Evolutionary conservation across 2,113 vertebrate species (phyloP), one percentile per base, ranked within the genome.

Genomic region (Oryctolagus cuniculus): DNA sequence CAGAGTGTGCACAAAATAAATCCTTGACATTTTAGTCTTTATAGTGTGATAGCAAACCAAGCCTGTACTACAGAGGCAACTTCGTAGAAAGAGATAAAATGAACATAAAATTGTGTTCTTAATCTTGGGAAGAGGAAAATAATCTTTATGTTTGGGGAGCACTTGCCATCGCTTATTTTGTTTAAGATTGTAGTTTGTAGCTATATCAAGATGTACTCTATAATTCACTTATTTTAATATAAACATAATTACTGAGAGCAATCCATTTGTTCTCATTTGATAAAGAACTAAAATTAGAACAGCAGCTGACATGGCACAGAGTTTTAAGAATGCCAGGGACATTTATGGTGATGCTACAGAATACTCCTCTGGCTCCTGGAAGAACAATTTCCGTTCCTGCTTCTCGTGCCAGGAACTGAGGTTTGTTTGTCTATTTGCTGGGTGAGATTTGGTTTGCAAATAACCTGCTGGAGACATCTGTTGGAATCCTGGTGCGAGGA

Each of bases 221-320:
- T 64, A 94, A 91, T 85, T 96, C 91, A 63, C 89, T 95, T 92
- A 94, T 93, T 97, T 92, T 93, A 96, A 82, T 93, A 91, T 49
- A 97, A 96, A 90, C 58, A 51, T 95, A 96, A 97, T 96, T 94
- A 96, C 74, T 93, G 34, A 96, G 85, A 94, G 96, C 38, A 13
- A 96, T 93, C 90, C 55, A 87, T 95, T 81, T 91, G 94, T 89
- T 84, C 86, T 82, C 61, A 73, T 95, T 74, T 93, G 91, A 86
- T 85, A 96, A 94, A 93, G 49, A 49, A n/a, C 66, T 79, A 63
- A 97, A 97, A 95, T 81, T 91, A 93, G 49, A 94, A 69, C 29
- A 95, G 89, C 24, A 94, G 91, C 64, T 69, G 82, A 49, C 3
- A 63, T 10, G 24, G 53, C 27, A 81, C 6, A 0, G 13, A 92